phyloP scores from a whole-genome alignment of 2,113 vertebrate species.

The Brachyistius frenatus region DNA sequence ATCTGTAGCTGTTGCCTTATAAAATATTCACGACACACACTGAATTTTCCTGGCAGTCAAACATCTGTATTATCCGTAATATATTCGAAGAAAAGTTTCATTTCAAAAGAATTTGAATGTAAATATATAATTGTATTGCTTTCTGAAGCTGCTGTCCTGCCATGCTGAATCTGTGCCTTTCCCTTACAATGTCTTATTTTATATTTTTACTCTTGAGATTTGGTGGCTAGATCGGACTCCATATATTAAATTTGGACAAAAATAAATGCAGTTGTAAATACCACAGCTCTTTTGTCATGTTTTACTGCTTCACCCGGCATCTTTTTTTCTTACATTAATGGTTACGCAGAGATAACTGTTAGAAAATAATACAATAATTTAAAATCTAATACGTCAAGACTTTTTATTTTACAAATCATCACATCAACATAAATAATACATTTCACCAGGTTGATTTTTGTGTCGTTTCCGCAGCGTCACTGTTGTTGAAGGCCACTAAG shows the following conservation, averaged over 20 bases:
- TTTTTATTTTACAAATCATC: conserved; percentile 49
- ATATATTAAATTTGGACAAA: conserved; percentile 77
- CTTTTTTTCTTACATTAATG: background rate
- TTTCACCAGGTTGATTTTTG: conserved; percentile 23
- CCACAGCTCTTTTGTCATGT: background rate
- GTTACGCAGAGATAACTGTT: background rate
- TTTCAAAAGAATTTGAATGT: conserved; percentile 69
- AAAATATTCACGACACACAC: conserved; percentile 60
- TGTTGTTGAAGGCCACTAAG: conserved; percentile 52
- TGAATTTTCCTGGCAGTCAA: conserved; percentile 60
- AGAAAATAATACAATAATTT: background rate
- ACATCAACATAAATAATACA: conserved; percentile 62
- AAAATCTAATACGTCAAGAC: conserved; percentile 22
- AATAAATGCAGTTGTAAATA: conserved; percentile 72
- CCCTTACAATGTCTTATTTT: conserved; percentile 78
- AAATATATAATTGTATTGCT: conserved; percentile 70
- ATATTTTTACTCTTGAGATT: conserved; percentile 71
- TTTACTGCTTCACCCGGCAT: conserved; percentile 13
- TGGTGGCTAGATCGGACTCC: conserved; percentile 67
- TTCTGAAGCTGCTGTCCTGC: conserved; percentile 82
- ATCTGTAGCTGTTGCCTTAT: conserved; percentile 78
- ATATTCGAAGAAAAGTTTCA: conserved; percentile 64
- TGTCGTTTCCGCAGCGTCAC: conserved; percentile 18
- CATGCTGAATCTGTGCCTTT: conserved; percentile 84
- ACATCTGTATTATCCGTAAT: conserved; percentile 61